Percentiles rank a stretch among this genome's conserved stretches.
Evolutionary conservation across 2,113 vertebrate genomes (phyloP).

Genomic region (Gavialis gangeticus): DNA sequence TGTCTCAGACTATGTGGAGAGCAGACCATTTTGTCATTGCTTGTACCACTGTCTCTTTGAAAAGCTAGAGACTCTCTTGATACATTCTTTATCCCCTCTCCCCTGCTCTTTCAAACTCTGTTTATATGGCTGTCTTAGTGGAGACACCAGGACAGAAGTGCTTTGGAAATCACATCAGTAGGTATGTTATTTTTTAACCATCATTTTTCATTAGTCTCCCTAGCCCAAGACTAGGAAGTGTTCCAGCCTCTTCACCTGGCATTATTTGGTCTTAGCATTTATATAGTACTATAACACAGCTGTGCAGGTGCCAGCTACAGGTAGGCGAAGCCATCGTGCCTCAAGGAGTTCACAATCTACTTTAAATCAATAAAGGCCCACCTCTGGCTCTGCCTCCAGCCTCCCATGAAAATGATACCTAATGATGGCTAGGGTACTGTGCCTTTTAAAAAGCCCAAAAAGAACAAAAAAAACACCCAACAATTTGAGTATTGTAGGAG

Average conservation of each 20-base stretch:
- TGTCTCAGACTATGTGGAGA: background rate
- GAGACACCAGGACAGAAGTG: background rate
- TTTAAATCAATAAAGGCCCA: background rate
- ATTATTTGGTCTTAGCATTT: background rate
- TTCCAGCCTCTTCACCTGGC: background rate
- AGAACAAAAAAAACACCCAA: too few species aligned
- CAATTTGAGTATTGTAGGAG: background rate
- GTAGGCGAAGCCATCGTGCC: background rate
- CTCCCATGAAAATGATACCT: background rate
- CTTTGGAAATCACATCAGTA: background rate
- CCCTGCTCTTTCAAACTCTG: background rate
- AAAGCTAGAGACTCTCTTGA: background rate
- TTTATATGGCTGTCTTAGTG: background rate
- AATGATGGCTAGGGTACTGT: background rate
- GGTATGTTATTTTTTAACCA: background rate
- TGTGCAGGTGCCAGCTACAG: background rate
- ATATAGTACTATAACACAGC: background rate
- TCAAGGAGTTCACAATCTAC: background rate
- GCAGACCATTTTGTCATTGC: background rate
- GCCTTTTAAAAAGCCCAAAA: background rate
- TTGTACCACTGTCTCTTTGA: background rate
- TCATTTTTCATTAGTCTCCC: background rate
- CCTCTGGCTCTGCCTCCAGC: background rate
- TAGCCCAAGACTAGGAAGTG: background rate
- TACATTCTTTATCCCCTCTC: background rate